A percentile compares a stretch with the other conserved stretches of the same genome.
These are phyloP conservation scores for Anolis sagrei DNA, from an alignment of 2,113 vertebrate species.

Conservation along the genomic window DNA sequence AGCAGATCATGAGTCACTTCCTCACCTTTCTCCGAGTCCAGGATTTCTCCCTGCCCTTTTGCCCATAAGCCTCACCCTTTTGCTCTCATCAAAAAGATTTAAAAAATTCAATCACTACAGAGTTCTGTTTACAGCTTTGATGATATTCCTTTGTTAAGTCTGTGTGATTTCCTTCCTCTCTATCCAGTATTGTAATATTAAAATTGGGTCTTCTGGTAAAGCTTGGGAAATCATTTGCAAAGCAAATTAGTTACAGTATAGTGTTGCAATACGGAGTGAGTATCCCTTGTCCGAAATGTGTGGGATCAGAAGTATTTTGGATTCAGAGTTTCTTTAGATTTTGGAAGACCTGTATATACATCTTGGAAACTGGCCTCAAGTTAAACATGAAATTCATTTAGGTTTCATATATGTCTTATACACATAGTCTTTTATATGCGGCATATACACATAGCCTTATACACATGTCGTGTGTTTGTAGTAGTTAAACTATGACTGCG, in stretches of 20 bases:
- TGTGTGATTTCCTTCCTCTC: neutral
- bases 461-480: no score
- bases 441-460: no score
- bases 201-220: neutral
- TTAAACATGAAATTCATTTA: no score
- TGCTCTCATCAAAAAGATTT: neutral
- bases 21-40: neutral
- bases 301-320: no score
- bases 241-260: neutral
- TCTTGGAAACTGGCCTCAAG: no score
- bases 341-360: no score
- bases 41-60: neutral
- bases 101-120: neutral
- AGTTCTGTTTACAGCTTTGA: neutral
- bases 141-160: neutral
- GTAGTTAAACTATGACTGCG: no score
- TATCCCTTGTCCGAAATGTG: no score
- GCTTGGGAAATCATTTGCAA: neutral
- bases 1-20: neutral
- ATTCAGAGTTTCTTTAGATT: no score
- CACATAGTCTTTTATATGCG: no score
- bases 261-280: no score
- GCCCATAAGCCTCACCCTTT: neutral
- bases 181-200: neutral
- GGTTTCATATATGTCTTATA: no score